phyloP scores from a whole-genome alignment of 2,797 vertebrate genomes.

The Macrochelys suwanniensis region DNA sequence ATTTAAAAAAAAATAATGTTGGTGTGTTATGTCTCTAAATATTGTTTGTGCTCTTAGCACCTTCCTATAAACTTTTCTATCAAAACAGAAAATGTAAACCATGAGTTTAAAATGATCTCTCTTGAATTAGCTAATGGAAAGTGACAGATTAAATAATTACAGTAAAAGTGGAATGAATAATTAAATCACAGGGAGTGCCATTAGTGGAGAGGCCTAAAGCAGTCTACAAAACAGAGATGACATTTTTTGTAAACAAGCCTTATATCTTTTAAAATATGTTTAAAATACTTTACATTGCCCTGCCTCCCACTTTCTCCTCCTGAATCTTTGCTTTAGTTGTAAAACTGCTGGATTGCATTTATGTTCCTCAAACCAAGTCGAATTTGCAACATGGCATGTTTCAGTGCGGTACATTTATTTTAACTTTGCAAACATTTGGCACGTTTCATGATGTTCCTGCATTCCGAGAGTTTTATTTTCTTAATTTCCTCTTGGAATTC shows the following conservation, averaged over 20 bases:
- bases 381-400: background rate
- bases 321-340: background rate
- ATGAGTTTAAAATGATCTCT: background rate
- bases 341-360: background rate
- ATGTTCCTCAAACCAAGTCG: background rate
- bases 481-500: background rate
- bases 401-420: background rate
- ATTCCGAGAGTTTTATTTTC: background rate
- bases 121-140: background rate
- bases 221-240: background rate
- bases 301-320: background rate
- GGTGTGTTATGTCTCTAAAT: background rate
- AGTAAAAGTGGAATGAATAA: background rate
- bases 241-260: background rate
- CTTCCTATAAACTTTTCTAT: background rate
- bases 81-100: background rate
- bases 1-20: background rate
- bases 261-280: background rate
- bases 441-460: background rate
- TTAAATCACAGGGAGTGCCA: background rate
- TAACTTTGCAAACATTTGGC: background rate
- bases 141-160: background rate
- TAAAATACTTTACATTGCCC: background rate
- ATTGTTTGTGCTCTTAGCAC: background rate
- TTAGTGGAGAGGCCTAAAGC: background rate